These are phyloP conservation scores for Epizoanthus scotinus DNA, from an alignment of 92 coral and sea anemone genomes.

Conservation along the genomic window DNA sequence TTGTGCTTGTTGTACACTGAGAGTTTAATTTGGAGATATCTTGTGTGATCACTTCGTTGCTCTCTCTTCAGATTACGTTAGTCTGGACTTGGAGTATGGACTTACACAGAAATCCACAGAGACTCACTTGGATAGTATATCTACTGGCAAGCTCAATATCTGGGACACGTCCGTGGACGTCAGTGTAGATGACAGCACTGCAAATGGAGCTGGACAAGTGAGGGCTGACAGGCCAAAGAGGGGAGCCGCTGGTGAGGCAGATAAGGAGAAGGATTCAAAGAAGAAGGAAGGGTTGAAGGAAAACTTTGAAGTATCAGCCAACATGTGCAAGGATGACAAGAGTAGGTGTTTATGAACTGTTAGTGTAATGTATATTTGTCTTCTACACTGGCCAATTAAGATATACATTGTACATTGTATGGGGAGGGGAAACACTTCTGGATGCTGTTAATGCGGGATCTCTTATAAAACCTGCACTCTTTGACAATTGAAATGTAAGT, in stretches of 20 bases:
- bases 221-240: neutral
- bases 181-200: neutral
- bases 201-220: neutral
- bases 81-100: slow-evolving; percentile 31
- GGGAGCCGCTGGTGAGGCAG: slow-evolving; percentile 8
- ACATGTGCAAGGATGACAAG: slow-evolving; percentile 30
- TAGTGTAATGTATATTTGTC: neutral
- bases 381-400: neutral
- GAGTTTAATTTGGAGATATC: too few species aligned
- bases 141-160: slow-evolving; percentile 1
- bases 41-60: neutral
- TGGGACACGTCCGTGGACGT: slow-evolving; percentile 25
- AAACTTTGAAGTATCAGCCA: neutral
- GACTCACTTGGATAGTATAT: neutral
- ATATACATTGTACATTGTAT: too few species aligned
- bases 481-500: too few species aligned
- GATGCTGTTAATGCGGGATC: too few species aligned
- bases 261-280: slow-evolving; percentile 28
- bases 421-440: too few species aligned
- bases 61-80: slow-evolving; percentile 20
- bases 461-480: too few species aligned
- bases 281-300: slow-evolving; percentile 30
- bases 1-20: too few species aligned
- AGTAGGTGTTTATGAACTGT: neutral
- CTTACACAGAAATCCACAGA: slow-evolving; percentile 10